Evolutionary conservation across 2,888 invertebrate genomes (phyloP).

Genomic region (Lasioglossum marginatum): DNA sequence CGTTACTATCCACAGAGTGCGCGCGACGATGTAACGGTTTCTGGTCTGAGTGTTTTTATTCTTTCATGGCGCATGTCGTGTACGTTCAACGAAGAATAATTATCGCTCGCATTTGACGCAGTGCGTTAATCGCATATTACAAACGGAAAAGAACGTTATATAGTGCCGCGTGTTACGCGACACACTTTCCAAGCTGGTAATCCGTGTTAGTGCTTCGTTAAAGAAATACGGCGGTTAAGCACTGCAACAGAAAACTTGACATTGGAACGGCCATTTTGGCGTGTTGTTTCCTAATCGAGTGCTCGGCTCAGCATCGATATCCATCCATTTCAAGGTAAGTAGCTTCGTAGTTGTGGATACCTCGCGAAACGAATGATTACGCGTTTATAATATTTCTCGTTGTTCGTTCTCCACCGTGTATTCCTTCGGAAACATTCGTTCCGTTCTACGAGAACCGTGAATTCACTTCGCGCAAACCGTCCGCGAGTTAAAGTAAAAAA

Average conservation of each 20-base stretch:
- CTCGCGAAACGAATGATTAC: slow-evolving; percentile 24
- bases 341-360: slow-evolving; percentile 31
- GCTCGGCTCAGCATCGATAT: slow-evolving; percentile 80
- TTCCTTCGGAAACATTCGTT: background rate
- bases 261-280: slow-evolving; percentile 86
- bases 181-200: slow-evolving; percentile 61
- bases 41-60: slow-evolving; percentile 72
- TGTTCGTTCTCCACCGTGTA: slow-evolving; percentile 31
- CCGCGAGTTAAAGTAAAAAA: background rate
- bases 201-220: slow-evolving; percentile 55
- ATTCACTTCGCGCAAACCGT: slow-evolving; percentile 33
- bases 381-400: slow-evolving; percentile 11
- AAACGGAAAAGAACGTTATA: slow-evolving; percentile 68
- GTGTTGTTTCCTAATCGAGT: slow-evolving; percentile 81
- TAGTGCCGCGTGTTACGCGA: slow-evolving; percentile 66
- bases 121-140: slow-evolving; percentile 79
- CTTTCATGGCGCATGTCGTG: slow-evolving; percentile 77
- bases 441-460: background rate
- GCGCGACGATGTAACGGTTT: slow-evolving; percentile 63
- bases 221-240: slow-evolving; percentile 65
- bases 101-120: slow-evolving; percentile 79
- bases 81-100: slow-evolving; percentile 75
- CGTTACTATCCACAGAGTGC: slow-evolving; percentile 32
- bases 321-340: slow-evolving; percentile 82
- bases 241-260: slow-evolving; percentile 78